Evolutionary conservation across 2,888 invertebrate genomes (phyloP).

Genomic region (Hymenopus coronatus): DNA sequence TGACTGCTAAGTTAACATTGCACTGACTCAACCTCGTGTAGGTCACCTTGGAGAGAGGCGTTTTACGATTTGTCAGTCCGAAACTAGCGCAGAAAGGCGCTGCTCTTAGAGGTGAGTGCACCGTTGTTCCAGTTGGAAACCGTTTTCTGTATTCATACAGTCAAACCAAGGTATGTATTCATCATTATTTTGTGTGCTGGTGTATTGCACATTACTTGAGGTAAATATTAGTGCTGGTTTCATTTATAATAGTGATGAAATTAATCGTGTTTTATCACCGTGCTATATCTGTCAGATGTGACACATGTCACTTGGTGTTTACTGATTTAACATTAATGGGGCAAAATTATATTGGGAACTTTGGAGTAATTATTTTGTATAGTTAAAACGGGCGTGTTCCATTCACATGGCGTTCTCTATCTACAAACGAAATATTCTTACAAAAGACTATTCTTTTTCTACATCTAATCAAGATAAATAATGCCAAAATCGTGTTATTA

Average conservation of each 20-base stretch:
- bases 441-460: too few species aligned
- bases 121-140: neutral
- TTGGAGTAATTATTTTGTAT: too few species aligned
- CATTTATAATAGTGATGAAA: neutral
- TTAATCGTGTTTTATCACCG: neutral
- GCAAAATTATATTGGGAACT: too few species aligned
- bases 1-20: neutral
- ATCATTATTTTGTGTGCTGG: neutral
- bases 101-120: neutral
- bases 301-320: neutral
- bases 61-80: constrained; percentile 19
- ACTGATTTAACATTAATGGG: too few species aligned
- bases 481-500: too few species aligned
- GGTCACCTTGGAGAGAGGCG: constrained; percentile 28
- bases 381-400: too few species aligned
- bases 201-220: neutral
- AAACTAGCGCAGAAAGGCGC: constrained; percentile 20
- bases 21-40: neutral
- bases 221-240: neutral
- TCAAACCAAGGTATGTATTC: neutral
- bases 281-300: neutral
- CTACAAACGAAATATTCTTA: too few species aligned
- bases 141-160: neutral
- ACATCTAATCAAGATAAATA: too few species aligned
- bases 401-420: too few species aligned